phyloP scores from a whole-genome alignment of 2,113 vertebrate species.

The Axis porcinus region DNA sequence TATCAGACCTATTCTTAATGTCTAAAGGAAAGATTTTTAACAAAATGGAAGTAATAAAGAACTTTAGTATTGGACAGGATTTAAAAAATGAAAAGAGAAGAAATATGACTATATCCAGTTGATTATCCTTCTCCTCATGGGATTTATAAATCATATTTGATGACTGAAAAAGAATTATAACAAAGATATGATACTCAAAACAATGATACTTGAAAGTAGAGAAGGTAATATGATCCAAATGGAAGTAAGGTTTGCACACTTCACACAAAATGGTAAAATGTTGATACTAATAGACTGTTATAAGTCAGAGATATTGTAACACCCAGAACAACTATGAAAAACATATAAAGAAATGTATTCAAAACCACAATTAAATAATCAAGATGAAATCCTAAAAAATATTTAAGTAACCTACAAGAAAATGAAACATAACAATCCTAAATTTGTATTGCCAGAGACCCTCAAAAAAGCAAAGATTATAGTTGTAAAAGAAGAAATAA shows the following conservation, averaged over 20 bases:
- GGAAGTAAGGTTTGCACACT: not conserved
- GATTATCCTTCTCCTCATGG: not conserved
- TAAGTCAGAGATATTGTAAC: not conserved
- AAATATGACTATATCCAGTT: not conserved
- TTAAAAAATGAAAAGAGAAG: not conserved
- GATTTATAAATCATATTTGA: not conserved
- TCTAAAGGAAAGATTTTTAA: not conserved
- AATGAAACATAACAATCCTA: not conserved
- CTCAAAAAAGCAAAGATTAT: not conserved
- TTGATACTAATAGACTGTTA: not conserved
- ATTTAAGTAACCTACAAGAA: not conserved
- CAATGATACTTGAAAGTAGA: not conserved
- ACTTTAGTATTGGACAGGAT: not conserved
- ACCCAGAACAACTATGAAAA: not conserved
- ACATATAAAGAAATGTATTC: not conserved
- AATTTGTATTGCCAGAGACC: not conserved
- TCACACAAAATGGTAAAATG: not conserved
- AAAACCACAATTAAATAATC: not conserved
- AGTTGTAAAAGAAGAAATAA: not conserved
- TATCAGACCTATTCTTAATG: not conserved
- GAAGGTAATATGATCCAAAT: not conserved
- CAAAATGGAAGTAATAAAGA: not conserved
- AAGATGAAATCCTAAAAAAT: not conserved
- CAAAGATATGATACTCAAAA: not conserved
- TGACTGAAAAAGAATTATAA: not conserved